These are phyloP conservation scores for Stramonita haemastoma DNA, from an alignment of 2,888 invertebrate species.

Conservation along the genomic window DNA sequence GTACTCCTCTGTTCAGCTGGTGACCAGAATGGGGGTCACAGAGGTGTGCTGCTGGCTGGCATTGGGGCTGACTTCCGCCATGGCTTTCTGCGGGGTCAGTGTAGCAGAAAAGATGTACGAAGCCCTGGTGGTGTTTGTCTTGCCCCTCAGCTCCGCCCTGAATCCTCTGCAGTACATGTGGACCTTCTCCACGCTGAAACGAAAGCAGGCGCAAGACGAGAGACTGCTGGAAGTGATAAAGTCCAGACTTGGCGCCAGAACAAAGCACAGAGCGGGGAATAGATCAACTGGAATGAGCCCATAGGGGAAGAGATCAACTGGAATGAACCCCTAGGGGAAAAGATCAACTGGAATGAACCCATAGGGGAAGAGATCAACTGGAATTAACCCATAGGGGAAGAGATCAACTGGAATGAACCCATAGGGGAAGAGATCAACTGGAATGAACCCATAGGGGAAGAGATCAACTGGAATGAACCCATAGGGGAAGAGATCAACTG, in stretches of 20 bases:
- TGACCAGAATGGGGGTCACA: neutral
- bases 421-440: neutral
- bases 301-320: neutral
- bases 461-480: neutral
- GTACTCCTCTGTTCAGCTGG: neutral
- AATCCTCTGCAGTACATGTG: neutral
- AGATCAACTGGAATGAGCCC: neutral
- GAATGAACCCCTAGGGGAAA: no score
- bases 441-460: no score
- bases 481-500: neutral
- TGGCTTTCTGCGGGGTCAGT: no score
- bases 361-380: no score
- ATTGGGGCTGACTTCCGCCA: neutral
- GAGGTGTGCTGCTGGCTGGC: neutral
- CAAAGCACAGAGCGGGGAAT: neutral
- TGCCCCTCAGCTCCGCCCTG: neutral
- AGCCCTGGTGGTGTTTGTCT: neutral
- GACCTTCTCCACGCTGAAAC: neutral
- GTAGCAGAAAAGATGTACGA: neutral
- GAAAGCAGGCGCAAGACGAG: neutral
- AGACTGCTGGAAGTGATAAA: neutral
- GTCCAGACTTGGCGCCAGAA: neutral
- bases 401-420: neutral
- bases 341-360: no score
- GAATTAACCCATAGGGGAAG: no score